Base-by-base conservation (phyloP, 2,888 invertebrate genomes). In the Charanyca ferruginea region DNA sequence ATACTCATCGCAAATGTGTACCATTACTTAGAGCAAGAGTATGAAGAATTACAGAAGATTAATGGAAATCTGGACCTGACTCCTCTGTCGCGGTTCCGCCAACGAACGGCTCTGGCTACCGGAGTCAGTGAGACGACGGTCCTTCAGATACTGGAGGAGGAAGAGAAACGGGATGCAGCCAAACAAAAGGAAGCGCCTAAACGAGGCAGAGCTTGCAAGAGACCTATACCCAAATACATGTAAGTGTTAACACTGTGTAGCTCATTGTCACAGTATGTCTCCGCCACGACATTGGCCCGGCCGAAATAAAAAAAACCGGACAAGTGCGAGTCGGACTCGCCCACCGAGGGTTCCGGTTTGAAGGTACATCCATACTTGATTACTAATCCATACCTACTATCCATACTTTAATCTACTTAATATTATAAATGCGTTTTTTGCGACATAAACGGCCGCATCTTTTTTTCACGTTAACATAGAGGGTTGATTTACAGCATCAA, bases 21-120 rank as follows among this genome's bases (percentile, higher is more conserved):
- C 32, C 63, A 49, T 23, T 64, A 62, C 49, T 44, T 64, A 11
- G 62, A 62, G 20, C 23, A 49, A 4, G 64, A 64, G 9, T 64
- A 20, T 44, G 23, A 49, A 44, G 42, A 42, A 0, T 5, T 64
- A 3, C 62, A 62, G 35, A 44, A 20, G 13, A 9, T 9, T 0
- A 35, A 13, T 13, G 25, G 3, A 1, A 20, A 22, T 20, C 0
- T 44, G n/a, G 63, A 64, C 20, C 49, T 64, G 28, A 61, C 22
- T 41, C 61, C 61, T 48, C 22, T 48, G 16, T 61, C 61, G 28
- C 22, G n/a, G 28, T 16, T 63, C 38, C 1, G 8, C 0, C n/a
- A 61, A 0, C 38, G 63, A 4, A 61, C 61, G n/a, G 28, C 49
- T 3, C 6, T 51, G 20, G 64, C 64, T 9, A 51, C 44, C 13